These are phyloP conservation scores for Myocastor coypus DNA, from an alignment of 2,113 vertebrate species.

Conservation along the genomic window DNA sequence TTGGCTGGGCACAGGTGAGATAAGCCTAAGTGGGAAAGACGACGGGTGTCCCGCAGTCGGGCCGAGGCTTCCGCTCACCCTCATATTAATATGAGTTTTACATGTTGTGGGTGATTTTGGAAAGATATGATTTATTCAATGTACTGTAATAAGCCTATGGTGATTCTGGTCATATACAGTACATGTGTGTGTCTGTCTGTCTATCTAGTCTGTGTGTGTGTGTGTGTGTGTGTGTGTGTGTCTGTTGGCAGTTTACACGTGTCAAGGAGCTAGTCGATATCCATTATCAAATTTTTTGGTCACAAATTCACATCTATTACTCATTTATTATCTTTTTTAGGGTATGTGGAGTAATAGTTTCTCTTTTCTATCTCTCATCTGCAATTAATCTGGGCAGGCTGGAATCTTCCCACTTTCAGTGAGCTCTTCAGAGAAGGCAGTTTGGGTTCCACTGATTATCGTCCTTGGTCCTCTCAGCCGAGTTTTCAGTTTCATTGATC, in stretches of 20 bases:
- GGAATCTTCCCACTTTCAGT: background rate
- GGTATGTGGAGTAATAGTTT: background rate
- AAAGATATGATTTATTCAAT: background rate
- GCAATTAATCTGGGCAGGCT: background rate
- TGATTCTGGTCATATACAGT: background rate
- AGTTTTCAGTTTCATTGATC: background rate
- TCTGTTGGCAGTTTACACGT: background rate
- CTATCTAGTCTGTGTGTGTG: no score
- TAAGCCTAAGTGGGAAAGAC: background rate
- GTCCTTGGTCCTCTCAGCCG: no score
- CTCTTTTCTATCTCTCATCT: background rate
- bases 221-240: background rate
- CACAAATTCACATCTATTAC: background rate
- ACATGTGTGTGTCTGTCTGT: no score
- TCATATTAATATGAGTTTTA: background rate
- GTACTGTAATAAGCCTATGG: background rate
- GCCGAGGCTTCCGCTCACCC: background rate
- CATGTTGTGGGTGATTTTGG: no score
- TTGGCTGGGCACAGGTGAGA: background rate
- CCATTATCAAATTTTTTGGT: background rate
- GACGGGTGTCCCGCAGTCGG: background rate
- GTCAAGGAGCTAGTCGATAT: background rate
- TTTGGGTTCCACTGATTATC: background rate
- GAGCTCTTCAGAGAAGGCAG: background rate
- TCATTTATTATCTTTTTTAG: background rate